A percentile compares a stretch with the other conserved stretches of the same genome.
These are phyloP conservation scores for Noctuana brunneofusca DNA, from an alignment of 2,888 invertebrate species.

Conservation along the genomic window DNA sequence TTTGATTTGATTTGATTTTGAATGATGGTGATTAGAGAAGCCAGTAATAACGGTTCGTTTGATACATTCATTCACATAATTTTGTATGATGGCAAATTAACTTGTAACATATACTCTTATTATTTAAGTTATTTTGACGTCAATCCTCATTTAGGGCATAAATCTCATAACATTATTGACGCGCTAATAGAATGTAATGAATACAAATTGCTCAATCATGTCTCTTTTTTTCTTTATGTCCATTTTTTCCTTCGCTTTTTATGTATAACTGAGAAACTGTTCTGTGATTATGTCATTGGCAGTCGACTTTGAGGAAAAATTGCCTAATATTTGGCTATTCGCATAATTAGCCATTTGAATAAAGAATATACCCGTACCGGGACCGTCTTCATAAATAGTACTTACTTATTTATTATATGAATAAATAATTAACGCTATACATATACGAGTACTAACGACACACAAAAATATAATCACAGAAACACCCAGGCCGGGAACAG, in stretches of 20 bases:
- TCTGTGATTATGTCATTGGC: constrained; percentile 2
- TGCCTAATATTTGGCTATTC: neutral
- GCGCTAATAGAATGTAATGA: constrained; percentile 31
- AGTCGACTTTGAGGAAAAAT: neutral
- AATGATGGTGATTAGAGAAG: no score
- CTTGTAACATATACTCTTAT: neutral
- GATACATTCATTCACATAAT: neutral
- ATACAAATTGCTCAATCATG: constrained; percentile 30
- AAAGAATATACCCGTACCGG: no score
- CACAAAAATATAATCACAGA: no score
- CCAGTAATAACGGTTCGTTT: neutral
- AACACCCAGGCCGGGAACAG: no score
- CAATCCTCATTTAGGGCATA: constrained; percentile 24
- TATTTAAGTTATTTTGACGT: constrained; percentile 19
- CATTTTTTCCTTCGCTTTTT: neutral
- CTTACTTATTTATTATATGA: no score
- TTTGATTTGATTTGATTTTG: no score
- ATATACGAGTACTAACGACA: no score
- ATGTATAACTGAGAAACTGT: neutral
- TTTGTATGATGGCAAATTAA: neutral
- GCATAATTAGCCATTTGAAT: neutral
- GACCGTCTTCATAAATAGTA: neutral
- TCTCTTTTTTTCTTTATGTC: constrained; percentile 1
- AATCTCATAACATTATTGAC: constrained; percentile 27
- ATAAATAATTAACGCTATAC: no score